Conservation (phyloP, 2,888 invertebrate species). For the Phengaris arion region DNA sequence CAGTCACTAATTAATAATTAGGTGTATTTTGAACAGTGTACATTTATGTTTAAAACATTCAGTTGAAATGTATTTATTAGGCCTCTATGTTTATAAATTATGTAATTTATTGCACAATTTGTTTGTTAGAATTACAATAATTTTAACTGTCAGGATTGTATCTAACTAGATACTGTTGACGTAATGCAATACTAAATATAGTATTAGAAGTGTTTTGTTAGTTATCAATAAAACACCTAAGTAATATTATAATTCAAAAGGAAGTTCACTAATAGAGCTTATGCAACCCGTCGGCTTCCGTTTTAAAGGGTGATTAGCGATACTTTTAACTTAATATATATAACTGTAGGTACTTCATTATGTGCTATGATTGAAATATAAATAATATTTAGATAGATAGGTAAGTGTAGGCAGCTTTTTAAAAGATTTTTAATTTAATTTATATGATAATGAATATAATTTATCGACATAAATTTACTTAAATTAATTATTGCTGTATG, state of each 20-base stretch:
- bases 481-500: no score
- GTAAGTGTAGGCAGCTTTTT: no score
- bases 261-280: background rate
- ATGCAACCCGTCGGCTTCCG: background rate
- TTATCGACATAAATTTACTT: no score
- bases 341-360: no score
- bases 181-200: background rate
- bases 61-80: slow-evolving; percentile 4
- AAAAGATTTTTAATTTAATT: no score
- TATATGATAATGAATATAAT: no score
- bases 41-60: background rate
- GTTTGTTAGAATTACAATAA: background rate
- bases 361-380: no score
- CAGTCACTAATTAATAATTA: background rate
- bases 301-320: background rate
- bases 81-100: background rate
- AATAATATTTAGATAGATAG: no score
- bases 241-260: background rate
- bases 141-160: background rate
- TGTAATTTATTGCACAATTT: background rate
- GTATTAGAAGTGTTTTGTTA: background rate
- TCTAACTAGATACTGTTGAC: background rate
- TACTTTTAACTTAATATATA: no score
- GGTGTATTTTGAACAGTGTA: background rate
- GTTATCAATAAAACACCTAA: background rate